Conservation (phyloP, 2,797 vertebrate species). For the Neomorphus geoffroyi region DNA sequence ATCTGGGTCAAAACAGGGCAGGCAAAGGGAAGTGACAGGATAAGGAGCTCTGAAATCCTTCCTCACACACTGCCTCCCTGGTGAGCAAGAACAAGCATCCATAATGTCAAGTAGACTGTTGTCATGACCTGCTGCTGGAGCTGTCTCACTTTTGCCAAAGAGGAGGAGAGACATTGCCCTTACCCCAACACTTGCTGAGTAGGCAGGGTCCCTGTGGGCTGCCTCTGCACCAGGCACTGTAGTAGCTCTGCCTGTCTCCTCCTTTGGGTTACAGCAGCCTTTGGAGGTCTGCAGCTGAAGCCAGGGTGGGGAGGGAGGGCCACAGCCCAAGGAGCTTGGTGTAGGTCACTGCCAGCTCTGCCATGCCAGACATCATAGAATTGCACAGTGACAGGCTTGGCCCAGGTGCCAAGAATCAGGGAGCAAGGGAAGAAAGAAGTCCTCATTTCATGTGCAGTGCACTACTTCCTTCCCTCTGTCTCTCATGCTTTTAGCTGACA, state of each 20-base stretch:
- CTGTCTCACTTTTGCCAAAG: not conserved
- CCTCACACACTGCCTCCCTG: not conserved
- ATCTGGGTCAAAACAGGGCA: constrained; percentile 32
- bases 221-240: no score
- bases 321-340: not conserved
- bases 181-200: not conserved
- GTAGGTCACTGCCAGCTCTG: not conserved
- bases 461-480: not conserved
- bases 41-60: not conserved
- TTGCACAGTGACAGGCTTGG: not conserved
- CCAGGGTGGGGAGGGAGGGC: not conserved
- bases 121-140: not conserved
- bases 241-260: not conserved
- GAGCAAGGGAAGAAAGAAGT: not conserved
- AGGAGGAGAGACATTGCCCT: not conserved
- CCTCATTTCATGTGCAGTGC: not conserved
- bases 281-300: not conserved
- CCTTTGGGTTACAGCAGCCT: not conserved
- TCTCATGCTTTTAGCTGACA: not conserved
- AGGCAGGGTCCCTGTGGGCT: not conserved
- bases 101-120: not conserved
- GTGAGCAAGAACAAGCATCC: not conserved
- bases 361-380: not conserved
- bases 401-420: not conserved
- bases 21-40: not conserved